Conservation (phyloP, 53 echinoderm and acorn worm genomes). For the Holothuria leucospilota region DNA sequence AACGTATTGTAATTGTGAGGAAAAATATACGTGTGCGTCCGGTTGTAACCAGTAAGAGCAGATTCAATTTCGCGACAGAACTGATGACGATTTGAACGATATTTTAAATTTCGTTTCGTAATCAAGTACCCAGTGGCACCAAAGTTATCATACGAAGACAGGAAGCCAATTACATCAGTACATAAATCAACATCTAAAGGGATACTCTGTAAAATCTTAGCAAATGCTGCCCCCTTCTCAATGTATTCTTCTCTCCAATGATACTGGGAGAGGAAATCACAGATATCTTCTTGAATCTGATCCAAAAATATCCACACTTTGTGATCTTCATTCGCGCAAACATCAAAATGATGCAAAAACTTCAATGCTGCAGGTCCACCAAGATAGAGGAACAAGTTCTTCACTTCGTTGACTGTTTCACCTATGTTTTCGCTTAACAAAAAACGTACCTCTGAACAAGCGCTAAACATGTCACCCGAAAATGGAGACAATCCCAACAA, state of each 20-base stretch:
- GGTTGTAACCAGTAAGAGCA: neutral
- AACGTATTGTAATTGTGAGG: neutral
- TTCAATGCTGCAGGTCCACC: neutral
- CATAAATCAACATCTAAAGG: neutral
- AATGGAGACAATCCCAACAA: slow-evolving; percentile 19
- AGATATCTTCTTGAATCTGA: neutral
- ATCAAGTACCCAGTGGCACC: too few species aligned
- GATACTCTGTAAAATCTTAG: neutral
- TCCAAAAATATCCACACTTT: neutral
- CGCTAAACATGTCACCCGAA: neutral
- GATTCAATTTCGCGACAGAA: neutral
- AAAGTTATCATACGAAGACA: neutral
- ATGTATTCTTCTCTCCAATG: neutral
- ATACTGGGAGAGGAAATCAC: neutral
- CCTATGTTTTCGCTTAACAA: neutral
- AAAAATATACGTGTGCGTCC: neutral
- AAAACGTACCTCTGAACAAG: slow-evolving; percentile 18
- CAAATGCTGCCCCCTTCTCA: neutral
- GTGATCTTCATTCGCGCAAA: neutral
- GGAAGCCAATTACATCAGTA: neutral
- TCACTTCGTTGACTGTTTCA: neutral
- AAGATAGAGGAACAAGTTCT: neutral
- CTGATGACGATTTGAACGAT: too few species aligned
- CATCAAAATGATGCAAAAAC: neutral
- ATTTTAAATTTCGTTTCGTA: neutral